A percentile compares a stretch with the other conserved stretches of the same genome.
phyloP scores from a whole-genome alignment of 2,113 vertebrate species.

The Crocuta crocuta region DNA sequence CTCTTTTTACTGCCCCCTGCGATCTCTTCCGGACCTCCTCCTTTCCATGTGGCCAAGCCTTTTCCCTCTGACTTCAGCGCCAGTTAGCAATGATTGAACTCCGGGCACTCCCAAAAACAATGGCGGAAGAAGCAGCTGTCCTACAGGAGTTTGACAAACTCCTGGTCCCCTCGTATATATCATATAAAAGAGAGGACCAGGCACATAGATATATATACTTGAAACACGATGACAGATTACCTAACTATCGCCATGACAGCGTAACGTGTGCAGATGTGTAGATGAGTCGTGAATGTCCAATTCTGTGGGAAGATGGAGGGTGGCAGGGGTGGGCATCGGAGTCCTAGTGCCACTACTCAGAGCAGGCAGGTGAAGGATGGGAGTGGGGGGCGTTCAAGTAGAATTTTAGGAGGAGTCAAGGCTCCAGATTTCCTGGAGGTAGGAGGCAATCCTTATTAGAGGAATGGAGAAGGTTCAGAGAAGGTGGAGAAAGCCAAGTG shows the following conservation, averaged over 20 bases:
- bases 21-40: neutral
- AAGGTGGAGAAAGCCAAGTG: neutral
- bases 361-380: neutral
- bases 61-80: neutral
- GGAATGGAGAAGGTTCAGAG: neutral
- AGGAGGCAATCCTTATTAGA: neutral
- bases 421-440: neutral
- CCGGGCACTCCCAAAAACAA: neutral
- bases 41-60: neutral
- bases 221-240: neutral
- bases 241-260: neutral
- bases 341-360: neutral
- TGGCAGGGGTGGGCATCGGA: rapidly evolving
- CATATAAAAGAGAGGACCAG: neutral
- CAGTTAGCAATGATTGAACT: neutral
- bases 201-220: neutral
- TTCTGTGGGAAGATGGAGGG: neutral
- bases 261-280: neutral
- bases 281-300: neutral
- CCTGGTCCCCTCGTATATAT: too few species aligned
- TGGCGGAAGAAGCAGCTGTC: neutral
- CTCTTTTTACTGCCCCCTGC: neutral
- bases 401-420: neutral
- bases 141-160: neutral
- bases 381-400: neutral